Percentiles rank a stretch among this genome's conserved stretches.
phyloP scores from a whole-genome alignment of 2,797 vertebrate genomes.

The Carduelis carduelis region DNA sequence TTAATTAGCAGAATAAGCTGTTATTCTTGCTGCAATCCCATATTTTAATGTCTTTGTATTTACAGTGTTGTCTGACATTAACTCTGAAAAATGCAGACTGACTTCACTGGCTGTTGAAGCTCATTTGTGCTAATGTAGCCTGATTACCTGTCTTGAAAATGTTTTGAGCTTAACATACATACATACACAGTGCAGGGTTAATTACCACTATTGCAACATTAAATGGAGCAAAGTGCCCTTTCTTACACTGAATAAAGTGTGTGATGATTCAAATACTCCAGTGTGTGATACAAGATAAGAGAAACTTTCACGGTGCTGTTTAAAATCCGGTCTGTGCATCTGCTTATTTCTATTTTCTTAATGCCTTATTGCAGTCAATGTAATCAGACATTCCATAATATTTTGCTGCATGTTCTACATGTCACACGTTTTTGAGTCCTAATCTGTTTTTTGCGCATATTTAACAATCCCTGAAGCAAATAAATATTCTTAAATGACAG shows the following conservation, averaged over 20 bases:
- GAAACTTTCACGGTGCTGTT: not conserved
- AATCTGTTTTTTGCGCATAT: not conserved
- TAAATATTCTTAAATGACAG: not conserved
- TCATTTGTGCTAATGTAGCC: constrained; percentile 5
- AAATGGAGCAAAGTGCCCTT: not conserved
- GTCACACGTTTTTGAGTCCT: not conserved
- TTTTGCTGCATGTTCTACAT: not conserved
- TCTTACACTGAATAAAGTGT: not conserved
- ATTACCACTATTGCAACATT: constrained; percentile 10
- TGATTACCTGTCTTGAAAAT: constrained; percentile 9
- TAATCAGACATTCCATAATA: not conserved
- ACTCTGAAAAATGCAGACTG: constrained; percentile 8
- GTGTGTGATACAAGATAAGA: not conserved
- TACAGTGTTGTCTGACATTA: constrained; percentile 46
- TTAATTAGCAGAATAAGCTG: not conserved
- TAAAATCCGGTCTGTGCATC: not conserved
- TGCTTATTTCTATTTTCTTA: not conserved
- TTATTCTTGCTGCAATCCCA: not conserved
- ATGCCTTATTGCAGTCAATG: not conserved
- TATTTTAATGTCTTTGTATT: constrained; percentile 11
- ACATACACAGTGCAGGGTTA: constrained; percentile 16
- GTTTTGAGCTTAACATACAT: constrained; percentile 5
- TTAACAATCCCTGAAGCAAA: not conserved
- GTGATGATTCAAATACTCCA: not conserved
- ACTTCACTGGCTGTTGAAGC: not conserved